Conservation (phyloP, 2,888 invertebrate genomes). For the Spisula solida region DNA sequence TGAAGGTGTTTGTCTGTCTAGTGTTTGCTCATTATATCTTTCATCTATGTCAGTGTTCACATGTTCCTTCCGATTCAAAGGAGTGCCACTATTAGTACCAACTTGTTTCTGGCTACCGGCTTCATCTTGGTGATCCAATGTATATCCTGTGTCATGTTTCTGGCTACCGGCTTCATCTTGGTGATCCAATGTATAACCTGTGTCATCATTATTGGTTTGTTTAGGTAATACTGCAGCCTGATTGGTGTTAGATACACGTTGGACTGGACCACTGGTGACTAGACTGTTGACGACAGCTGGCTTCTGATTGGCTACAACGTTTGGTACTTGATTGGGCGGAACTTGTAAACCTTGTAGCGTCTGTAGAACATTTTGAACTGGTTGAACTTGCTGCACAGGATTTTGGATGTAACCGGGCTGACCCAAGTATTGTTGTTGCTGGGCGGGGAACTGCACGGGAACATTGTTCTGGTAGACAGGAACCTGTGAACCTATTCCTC, state of each 20-base stretch:
- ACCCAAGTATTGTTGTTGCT: slow-evolving; percentile 38
- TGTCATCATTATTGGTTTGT: background rate
- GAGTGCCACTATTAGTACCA: background rate
- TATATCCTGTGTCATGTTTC: background rate
- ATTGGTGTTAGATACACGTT: slow-evolving; percentile 6
- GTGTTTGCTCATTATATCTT: background rate
- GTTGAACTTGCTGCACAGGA: slow-evolving; percentile 46
- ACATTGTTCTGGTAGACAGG: slow-evolving; percentile 53
- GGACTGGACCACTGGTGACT: slow-evolving; percentile 27
- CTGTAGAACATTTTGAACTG: slow-evolving; percentile 40
- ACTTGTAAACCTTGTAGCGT: slow-evolving; percentile 28
- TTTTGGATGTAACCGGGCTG: slow-evolving; percentile 51
- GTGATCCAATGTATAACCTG: slow-evolving; percentile 7
- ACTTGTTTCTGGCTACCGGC: background rate
- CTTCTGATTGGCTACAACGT: slow-evolving; percentile 23
- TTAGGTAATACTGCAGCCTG: background rate
- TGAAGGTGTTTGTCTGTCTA: slow-evolving; percentile 14
- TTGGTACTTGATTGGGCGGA: slow-evolving; percentile 38
- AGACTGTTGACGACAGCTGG: background rate
- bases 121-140: background rate
- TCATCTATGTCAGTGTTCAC: background rate
- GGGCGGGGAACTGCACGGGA: slow-evolving; percentile 25
- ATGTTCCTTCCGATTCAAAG: background rate
- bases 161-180: background rate
- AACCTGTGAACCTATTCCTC: slow-evolving; percentile 43